Base-by-base conservation (phyloP, 2,888 invertebrate genomes). In the Parochlus steinenii region DNA sequence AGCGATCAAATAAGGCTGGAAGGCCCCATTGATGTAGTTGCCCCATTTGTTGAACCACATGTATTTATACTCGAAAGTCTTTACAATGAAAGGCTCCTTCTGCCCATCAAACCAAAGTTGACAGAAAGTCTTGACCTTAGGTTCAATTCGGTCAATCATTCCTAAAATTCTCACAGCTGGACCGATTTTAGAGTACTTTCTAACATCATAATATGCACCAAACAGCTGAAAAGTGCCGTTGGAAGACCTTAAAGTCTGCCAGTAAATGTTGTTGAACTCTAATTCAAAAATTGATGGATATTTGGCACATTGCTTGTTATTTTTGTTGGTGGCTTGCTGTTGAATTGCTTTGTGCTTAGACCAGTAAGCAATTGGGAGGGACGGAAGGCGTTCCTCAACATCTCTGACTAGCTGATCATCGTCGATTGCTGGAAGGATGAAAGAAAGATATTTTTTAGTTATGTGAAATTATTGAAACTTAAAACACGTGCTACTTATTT, bases 31-130 rank as follows among this genome's bases (percentile, higher is more conserved):
- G 80, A 61, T 16, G 22, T 86, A 86, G 60, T 89, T 89, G 39
- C 89, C 89, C 90, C 89, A 90, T 57, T 86, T 86, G 47, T 76
- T 75, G 56, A 85, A 82, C 90, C 90, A 90, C 46, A 89, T 82
- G 56, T 89, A 89, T 55, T 87, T 87, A 62, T 89, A 89, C 58
- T 87, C 87, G 46, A 83, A 73, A 14, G 75, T 78, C 52, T 80
- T 77, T 11, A 81, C 74, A 17, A 83, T 69, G 18, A 77, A 77
- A 1, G 87, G 85, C 47, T 80, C 81, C 44, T 73, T 75, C 46
- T 77, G 75, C 22, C 76, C 77, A 46, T 83, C 81, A 61, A 80
- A 89, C 89, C 86, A 89, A 46, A 89, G 70, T 56, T 83, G 89
- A 56, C 86, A 89, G 57, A 73, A 80, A 6, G 82, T 86, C 46